A percentile compares a stretch with the other conserved stretches of the same genome.
These are phyloP conservation scores for Adelosebastes latens DNA, from an alignment of 2,797 vertebrate species.

Conservation along the genomic window DNA sequence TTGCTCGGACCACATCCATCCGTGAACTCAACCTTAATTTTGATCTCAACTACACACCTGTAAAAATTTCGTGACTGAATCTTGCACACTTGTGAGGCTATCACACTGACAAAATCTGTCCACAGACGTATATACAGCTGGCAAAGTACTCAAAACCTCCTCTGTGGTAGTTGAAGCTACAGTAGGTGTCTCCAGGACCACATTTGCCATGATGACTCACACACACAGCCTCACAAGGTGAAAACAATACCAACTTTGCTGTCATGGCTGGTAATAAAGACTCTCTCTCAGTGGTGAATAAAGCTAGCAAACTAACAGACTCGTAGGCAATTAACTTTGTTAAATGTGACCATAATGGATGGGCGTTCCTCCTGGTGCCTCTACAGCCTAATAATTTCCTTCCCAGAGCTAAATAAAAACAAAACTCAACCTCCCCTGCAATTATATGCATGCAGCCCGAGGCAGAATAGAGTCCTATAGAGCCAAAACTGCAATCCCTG, in stretches of 20 bases:
- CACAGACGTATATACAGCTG: no score
- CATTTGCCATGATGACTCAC: background rate
- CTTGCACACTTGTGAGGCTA: no score
- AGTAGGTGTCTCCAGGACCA: background rate
- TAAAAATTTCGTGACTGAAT: no score
- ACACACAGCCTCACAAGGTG: background rate
- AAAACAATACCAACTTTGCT: no score
- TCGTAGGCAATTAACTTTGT: background rate
- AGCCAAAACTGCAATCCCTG: constrained; percentile 3
- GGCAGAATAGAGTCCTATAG: background rate
- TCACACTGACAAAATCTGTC: no score
- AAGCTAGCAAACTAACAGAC: background rate
- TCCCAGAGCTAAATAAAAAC: constrained; percentile 9
- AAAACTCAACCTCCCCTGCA: background rate
- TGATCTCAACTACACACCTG: no score
- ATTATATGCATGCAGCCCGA: background rate
- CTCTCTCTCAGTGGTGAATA: background rate
- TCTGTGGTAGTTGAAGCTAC: background rate
- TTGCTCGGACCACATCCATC: no score
- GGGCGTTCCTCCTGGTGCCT: background rate
- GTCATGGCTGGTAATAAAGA: background rate
- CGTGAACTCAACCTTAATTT: no score
- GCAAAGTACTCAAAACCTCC: background rate
- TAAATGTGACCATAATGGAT: background rate
- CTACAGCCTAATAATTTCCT: background rate